Percentiles rank a stretch among this genome's conserved stretches.
phyloP scores from a whole-genome alignment of 1,140 invertebrate genomes.

The Calycopis cecrops region DNA sequence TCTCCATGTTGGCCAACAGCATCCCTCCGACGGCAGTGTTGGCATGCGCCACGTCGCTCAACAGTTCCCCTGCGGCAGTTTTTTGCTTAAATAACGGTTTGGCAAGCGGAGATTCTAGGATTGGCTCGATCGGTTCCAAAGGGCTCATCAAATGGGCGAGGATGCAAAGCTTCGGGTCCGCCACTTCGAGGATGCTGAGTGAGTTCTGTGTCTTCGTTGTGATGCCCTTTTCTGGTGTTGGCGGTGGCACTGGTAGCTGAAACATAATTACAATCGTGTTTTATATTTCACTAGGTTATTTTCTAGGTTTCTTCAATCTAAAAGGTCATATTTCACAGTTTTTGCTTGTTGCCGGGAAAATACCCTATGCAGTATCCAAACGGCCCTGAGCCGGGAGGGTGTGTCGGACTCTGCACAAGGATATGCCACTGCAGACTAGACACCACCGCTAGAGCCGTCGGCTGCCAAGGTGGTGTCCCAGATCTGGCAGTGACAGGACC shows the following conservation, averaged over 20 bases:
- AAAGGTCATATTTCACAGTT: no score
- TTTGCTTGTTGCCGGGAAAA: background rate
- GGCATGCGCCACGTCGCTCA: slow-evolving; percentile 83
- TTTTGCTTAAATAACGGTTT: slow-evolving; percentile 86
- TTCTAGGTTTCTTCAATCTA: no score
- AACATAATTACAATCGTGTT: slow-evolving; percentile 24
- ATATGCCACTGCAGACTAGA: no score
- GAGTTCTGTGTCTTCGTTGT: slow-evolving; percentile 76
- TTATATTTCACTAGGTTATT: no score
- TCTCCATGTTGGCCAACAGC: slow-evolving; percentile 91
- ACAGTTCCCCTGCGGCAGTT: slow-evolving; percentile 83
- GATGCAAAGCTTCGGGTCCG: slow-evolving; percentile 90
- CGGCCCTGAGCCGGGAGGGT: no score
- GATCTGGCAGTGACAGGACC: no score
- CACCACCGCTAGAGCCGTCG: no score
- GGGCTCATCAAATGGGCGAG: slow-evolving; percentile 92
- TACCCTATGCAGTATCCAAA: no score
- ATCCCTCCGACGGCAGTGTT: slow-evolving; percentile 86
- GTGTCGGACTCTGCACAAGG: no score
- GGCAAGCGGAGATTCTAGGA: slow-evolving; percentile 87
- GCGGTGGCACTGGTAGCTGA: slow-evolving; percentile 71
- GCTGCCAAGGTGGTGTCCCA: no score
- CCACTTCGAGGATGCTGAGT: slow-evolving; percentile 87
- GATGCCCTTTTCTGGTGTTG: slow-evolving; percentile 76
- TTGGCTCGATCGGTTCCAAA: slow-evolving; percentile 86